Percentiles rank a stretch among this genome's conserved stretches.
Evolutionary conservation across 2,888 invertebrate genomes (phyloP).

Genomic region (Hypena proboscidalis): DNA sequence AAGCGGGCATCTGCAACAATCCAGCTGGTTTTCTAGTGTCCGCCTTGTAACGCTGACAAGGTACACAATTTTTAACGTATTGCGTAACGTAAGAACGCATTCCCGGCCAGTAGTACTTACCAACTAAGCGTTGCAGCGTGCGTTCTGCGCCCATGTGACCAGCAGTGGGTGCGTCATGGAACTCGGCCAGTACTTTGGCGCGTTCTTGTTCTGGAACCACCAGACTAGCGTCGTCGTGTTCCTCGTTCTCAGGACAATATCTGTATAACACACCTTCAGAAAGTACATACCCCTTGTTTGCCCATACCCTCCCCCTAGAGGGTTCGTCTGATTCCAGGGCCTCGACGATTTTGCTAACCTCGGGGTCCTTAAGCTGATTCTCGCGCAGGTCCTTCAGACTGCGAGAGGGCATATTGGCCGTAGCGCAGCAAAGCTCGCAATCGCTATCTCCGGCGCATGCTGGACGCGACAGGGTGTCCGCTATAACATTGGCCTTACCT

Average conservation of each 20-base stretch:
- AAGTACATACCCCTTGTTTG: not conserved
- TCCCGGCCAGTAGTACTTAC: too few relatives aligned
- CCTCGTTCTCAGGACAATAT: not conserved
- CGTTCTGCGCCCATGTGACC: too few relatives aligned
- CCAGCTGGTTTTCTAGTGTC: too few relatives aligned
- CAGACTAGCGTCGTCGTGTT: not conserved
- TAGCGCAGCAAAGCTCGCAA: not conserved
- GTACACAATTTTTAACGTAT: too few relatives aligned
- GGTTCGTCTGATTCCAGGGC: slow-evolving; percentile 6
- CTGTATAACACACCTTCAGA: slow-evolving; percentile 6
- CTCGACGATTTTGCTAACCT: not conserved
- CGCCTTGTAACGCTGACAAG: too few relatives aligned
- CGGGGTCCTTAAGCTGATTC: slow-evolving; percentile 2
- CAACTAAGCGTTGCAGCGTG: too few relatives aligned
- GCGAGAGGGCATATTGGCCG: not conserved
- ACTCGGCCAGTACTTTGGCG: not conserved
- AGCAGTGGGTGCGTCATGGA: too few relatives aligned
- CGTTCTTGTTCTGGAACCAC: slow-evolving; percentile 6
- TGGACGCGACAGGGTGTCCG: slow-evolving; percentile 5
- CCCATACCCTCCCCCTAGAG: slow-evolving; percentile 8
- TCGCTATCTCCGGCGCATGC: not conserved
- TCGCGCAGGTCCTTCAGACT: not conserved
- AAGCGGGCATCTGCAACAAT: too few relatives aligned
- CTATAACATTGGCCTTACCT: slow-evolving; percentile 1
- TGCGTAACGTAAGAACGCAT: too few relatives aligned